Conservation (phyloP, 1,140 invertebrate species). For the Aphelinus atriplicis region DNA sequence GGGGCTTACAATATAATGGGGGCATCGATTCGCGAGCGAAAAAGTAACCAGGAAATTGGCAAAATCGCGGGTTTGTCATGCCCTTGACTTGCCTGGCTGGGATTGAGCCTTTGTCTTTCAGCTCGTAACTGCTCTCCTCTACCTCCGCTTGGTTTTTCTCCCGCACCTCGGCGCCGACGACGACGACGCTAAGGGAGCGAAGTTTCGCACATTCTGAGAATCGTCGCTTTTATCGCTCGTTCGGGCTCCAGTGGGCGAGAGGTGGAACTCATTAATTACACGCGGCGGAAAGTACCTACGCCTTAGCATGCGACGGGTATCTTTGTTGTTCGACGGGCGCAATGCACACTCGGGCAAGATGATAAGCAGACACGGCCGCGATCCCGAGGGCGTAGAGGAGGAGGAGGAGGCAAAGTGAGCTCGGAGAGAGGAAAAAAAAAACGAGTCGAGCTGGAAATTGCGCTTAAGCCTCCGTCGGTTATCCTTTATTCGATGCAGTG, state of each 20-base stretch:
- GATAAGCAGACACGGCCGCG: background rate
- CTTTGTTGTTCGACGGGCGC: background rate
- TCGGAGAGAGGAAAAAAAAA: background rate
- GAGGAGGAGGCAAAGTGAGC: conserved; percentile 9
- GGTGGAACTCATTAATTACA: conserved; percentile 49
- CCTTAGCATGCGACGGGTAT: background rate
- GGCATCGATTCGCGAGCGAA: conserved; percentile 19
- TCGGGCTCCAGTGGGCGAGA: background rate
- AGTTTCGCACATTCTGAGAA: conserved; percentile 26
- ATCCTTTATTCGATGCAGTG: background rate
- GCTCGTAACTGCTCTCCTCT: background rate
- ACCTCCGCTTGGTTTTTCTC: conserved; percentile 42
- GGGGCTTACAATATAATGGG: conserved; percentile 14
- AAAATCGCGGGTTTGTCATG: conserved; percentile 33
- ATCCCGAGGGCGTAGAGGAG: background rate
- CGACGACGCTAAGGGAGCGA: conserved; percentile 31
- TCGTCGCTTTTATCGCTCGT: conserved; percentile 31
- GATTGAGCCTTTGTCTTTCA: background rate
- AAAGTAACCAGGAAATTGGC: conserved; percentile 24
- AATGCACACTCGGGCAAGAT: background rate
- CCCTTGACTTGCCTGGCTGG: background rate
- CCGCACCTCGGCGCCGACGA: conserved; percentile 26
- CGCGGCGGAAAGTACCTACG: background rate
- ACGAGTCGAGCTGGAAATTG: conserved; percentile 1
- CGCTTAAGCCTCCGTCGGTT: background rate